These are phyloP conservation scores for Vireo griseus DNA, from an alignment of 2,797 vertebrate genomes.

Conservation along the genomic window DNA sequence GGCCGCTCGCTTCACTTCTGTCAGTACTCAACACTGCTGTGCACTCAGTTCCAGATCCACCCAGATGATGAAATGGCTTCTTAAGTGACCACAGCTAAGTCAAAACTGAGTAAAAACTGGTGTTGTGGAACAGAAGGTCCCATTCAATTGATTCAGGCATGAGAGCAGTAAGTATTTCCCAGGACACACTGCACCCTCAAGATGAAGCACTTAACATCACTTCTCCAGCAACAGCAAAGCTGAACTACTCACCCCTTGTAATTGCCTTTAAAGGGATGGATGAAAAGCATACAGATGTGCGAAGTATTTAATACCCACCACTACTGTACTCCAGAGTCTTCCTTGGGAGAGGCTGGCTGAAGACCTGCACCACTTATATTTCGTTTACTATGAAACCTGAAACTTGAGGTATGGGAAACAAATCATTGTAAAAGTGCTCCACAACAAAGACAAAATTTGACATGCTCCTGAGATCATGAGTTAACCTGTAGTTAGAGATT, in stretches of 20 bases:
- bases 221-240: not conserved
- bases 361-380: not conserved
- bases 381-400: not conserved
- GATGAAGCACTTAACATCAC: not conserved
- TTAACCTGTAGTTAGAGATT: not conserved
- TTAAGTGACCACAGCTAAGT: not conserved
- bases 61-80: not conserved
- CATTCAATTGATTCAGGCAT: not conserved
- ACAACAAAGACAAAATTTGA: not conserved
- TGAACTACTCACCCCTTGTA: not conserved
- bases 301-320: not conserved
- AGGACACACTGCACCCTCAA: not conserved
- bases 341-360: not conserved
- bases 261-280: not conserved
- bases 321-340: not conserved
- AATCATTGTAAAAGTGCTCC: not conserved
- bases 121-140: not conserved
- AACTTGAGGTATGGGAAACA: not conserved
- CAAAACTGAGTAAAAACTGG: not conserved
- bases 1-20: rapidly evolving
- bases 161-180: not conserved
- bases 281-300: not conserved
- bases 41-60: not conserved
- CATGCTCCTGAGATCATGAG: not conserved
- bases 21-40: not conserved